These are phyloP conservation scores for Hormiphora californensis DNA, from an alignment of 37 sponge, comb jelly and placozoan genomes.

Conservation along the genomic window DNA sequence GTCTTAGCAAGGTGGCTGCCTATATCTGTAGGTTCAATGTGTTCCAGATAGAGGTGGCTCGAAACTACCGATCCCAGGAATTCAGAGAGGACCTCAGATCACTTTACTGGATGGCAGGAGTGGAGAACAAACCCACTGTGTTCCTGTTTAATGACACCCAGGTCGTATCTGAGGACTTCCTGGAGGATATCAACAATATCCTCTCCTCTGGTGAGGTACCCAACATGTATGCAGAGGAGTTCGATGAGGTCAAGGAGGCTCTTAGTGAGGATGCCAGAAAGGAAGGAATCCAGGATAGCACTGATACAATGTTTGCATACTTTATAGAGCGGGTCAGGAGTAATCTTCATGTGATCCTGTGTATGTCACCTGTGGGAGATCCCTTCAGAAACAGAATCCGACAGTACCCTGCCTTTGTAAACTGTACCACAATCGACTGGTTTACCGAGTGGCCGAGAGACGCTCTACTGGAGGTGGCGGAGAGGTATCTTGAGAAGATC, in stretches of 20 bases:
- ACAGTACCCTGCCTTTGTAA: slow-evolving; percentile 94
- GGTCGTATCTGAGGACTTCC: slow-evolving; percentile 91
- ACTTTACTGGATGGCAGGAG: slow-evolving; percentile 92
- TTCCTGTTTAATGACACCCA: slow-evolving; percentile 98
- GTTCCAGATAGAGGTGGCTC: slow-evolving; percentile 94
- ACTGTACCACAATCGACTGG: slow-evolving; percentile 99
- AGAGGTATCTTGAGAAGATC: slow-evolving; percentile 85
- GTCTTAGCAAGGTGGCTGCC: slow-evolving; percentile 80
- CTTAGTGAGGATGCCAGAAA: slow-evolving; percentile 68
- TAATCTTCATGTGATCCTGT: slow-evolving; percentile 89
- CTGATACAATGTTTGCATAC: slow-evolving; percentile 79
- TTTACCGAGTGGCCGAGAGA: slow-evolving; percentile 98
- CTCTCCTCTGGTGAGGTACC: slow-evolving; percentile 97
- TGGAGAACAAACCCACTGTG: slow-evolving; percentile 94
- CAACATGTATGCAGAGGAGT: slow-evolving; percentile 96
- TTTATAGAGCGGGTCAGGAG: slow-evolving; percentile 89
- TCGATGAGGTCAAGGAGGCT: slow-evolving; percentile 86
- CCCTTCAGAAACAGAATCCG: slow-evolving; percentile 94
- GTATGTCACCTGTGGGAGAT: slow-evolving; percentile 99
- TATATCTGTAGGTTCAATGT: slow-evolving; percentile 83
- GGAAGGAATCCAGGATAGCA: slow-evolving; percentile 73
- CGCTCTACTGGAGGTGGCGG: slow-evolving; percentile 93
- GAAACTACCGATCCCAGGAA: slow-evolving; percentile 88
- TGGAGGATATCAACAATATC: slow-evolving; percentile 99
- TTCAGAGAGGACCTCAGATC: slow-evolving; percentile 90